Percentiles rank a stretch among this genome's conserved stretches.
Conservation (phyloP, 1,140 invertebrate genomes). For the Drosophila sproati region DNA sequence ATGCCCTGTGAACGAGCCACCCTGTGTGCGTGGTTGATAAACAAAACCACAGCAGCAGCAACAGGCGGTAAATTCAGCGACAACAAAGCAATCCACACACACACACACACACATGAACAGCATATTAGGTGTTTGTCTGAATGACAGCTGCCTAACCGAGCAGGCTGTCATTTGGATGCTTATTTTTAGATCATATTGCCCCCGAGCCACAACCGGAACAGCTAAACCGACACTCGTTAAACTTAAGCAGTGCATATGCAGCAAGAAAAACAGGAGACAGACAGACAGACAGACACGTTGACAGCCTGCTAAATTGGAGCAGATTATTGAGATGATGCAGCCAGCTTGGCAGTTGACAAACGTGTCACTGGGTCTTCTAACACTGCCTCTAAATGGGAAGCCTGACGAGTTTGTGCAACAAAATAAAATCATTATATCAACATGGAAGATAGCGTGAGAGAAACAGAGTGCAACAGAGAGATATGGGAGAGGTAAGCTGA, state of each 20-base stretch:
- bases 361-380: constrained; percentile 48
- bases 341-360: constrained; percentile 45
- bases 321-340: constrained; percentile 48
- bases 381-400: background rate
- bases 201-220: constrained; percentile 5
- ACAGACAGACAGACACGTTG: constrained; percentile 31
- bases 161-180: constrained; percentile 29
- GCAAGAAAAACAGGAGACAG: background rate
- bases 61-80: constrained; percentile 39
- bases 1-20: constrained; percentile 28
- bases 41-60: constrained; percentile 44
- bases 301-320: constrained; percentile 43
- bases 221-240: background rate
- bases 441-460: background rate
- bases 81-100: background rate
- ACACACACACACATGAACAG: background rate
- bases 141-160: constrained; percentile 2
- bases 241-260: background rate
- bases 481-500: background rate
- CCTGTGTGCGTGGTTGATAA: constrained; percentile 40
- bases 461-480: background rate
- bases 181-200: constrained; percentile 43
- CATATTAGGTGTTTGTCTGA: background rate
- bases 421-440: background rate
- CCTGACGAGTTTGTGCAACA: background rate